Conservation (phyloP, 2,797 vertebrate species). For the Pterois miles region DNA sequence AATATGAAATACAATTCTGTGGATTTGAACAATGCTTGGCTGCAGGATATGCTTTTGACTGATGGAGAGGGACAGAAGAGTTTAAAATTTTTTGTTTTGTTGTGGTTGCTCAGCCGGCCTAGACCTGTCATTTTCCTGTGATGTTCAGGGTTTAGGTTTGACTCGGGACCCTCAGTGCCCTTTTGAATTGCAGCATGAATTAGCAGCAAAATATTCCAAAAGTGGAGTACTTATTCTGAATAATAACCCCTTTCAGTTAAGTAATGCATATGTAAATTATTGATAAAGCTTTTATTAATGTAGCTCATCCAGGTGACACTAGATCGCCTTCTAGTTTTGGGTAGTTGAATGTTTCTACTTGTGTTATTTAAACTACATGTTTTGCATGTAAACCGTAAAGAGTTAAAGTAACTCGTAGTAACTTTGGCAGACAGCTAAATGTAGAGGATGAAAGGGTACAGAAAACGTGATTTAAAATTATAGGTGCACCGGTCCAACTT, state of each 20-base stretch:
- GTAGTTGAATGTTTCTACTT: background rate
- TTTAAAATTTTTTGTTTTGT: constrained; percentile 22
- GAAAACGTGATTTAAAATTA: background rate
- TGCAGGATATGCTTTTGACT: background rate
- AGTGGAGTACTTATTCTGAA: background rate
- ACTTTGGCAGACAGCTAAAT: background rate
- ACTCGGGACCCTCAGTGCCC: background rate
- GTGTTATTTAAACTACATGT: background rate
- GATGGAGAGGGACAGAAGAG: constrained; percentile 12
- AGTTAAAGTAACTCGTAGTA: background rate
- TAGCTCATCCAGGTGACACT: background rate
- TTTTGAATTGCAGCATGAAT: background rate
- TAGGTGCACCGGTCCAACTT: too few species aligned
- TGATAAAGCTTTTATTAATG: background rate
- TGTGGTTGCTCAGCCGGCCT: background rate
- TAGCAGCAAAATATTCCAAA: background rate
- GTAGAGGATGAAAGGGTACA: background rate
- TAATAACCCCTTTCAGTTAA: background rate
- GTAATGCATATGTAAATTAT: background rate
- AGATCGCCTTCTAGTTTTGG: background rate
- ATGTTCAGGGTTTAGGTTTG: background rate
- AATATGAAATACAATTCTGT: too few species aligned
- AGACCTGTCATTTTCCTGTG: background rate
- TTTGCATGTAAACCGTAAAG: background rate
- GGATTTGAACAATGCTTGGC: too few species aligned